These are phyloP conservation scores for Flexamia atlantica DNA, from an alignment of 2,888 invertebrate species.

Conservation along the genomic window DNA sequence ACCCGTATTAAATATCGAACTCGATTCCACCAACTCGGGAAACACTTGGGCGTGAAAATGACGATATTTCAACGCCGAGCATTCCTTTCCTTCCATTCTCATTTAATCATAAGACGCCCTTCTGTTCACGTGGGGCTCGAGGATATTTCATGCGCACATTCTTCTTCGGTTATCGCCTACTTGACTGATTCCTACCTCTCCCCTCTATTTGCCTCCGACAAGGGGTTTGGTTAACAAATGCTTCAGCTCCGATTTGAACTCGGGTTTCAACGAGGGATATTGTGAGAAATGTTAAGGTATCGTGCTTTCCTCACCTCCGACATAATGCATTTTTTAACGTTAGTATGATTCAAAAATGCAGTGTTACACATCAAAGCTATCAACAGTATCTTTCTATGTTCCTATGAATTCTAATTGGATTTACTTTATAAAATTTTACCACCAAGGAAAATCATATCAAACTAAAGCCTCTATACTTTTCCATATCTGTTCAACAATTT, in stretches of 20 bases:
- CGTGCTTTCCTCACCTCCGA: too few species aligned
- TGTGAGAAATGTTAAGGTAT: too few species aligned
- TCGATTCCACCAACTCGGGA: neutral
- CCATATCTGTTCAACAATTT: too few species aligned
- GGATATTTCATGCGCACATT: slow-evolving; percentile 25
- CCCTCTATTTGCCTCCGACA: slow-evolving; percentile 50
- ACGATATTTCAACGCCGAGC: slow-evolving; percentile 38
- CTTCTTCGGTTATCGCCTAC: slow-evolving; percentile 48
- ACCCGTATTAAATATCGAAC: neutral
- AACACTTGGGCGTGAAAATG: slow-evolving; percentile 24
- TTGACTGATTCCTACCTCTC: slow-evolving; percentile 42
- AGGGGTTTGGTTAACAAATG: slow-evolving; percentile 42
- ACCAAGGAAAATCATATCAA: too few species aligned
- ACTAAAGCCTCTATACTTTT: too few species aligned
- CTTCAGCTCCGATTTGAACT: neutral
- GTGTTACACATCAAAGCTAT: too few species aligned
- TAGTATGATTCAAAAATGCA: too few species aligned
- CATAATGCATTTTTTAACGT: too few species aligned
- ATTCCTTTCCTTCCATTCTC: slow-evolving; percentile 46
- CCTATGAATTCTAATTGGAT: too few species aligned
- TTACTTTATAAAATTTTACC: too few species aligned
- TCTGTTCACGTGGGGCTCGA: slow-evolving; percentile 37
- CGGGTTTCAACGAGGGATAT: neutral
- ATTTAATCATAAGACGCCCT: slow-evolving; percentile 31
- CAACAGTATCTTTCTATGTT: too few species aligned